phyloP scores from a whole-genome alignment of 2,113 vertebrate genomes.

The Urocolius indicus region DNA sequence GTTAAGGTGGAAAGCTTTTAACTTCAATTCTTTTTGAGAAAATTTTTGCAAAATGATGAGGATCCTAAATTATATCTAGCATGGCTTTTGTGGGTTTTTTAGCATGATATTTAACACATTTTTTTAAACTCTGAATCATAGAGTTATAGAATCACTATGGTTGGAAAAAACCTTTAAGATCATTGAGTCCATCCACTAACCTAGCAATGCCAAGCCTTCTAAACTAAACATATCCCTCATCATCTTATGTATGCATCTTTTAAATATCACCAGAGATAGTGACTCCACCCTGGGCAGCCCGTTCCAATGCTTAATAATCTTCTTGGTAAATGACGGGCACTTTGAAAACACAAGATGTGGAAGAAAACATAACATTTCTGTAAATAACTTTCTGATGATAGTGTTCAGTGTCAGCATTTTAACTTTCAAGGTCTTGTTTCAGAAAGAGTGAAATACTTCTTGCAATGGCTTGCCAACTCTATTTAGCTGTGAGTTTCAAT shows the following conservation, averaged over 20 bases:
- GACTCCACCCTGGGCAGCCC: too few relatives aligned
- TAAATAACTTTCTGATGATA: not conserved
- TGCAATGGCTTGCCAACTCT: not conserved
- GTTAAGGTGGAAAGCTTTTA: not conserved
- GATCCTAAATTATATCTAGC: not conserved
- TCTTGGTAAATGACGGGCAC: too few relatives aligned
- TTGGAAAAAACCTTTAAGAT: too few relatives aligned
- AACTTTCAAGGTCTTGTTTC: not conserved
- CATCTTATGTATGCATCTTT: too few relatives aligned
- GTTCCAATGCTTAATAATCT: too few relatives aligned
- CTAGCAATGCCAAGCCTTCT: too few relatives aligned
- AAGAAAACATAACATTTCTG: not conserved
- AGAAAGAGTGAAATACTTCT: conserved; percentile 6
- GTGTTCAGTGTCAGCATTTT: not conserved
- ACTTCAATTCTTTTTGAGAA: not conserved
- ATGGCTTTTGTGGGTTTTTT: too few relatives aligned
- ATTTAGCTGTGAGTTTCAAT: not conserved
- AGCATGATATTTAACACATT: too few relatives aligned
- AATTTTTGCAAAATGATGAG: not conserved
- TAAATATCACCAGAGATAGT: too few relatives aligned
- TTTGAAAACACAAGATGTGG: not conserved
- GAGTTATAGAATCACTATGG: too few relatives aligned
- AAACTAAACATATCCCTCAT: too few relatives aligned
- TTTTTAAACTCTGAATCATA: not conserved
- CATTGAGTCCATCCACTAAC: too few relatives aligned